Evolutionary conservation across 2,113 vertebrate species (phyloP).

Genomic region (Labeo rohita): DNA sequence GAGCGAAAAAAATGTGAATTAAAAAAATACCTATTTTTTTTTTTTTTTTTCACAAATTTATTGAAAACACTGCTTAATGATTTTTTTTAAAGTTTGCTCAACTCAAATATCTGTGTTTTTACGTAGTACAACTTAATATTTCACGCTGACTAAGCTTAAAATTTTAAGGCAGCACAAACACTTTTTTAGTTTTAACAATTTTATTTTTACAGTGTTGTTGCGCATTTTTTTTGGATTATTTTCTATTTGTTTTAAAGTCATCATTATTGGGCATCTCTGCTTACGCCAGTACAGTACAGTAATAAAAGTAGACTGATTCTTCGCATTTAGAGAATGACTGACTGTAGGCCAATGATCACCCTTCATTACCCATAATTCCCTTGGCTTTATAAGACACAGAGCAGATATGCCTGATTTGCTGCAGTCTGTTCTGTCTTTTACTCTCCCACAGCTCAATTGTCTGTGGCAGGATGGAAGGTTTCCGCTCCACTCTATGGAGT

Average conservation of each 20-base stretch:
- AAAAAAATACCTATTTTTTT: no score
- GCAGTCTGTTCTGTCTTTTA: conserved; percentile 24
- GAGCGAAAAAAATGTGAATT: neutral
- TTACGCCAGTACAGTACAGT: neutral
- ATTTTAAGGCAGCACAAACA: no score
- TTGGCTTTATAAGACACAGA: conserved; percentile 38
- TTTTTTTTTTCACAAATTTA: no score
- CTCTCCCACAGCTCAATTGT: conserved; percentile 63
- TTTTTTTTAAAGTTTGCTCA: no score
- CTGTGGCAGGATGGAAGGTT: conserved; percentile 46
- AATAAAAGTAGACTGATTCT: conserved; percentile 4
- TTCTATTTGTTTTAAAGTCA: no score
- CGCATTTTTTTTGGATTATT: no score
- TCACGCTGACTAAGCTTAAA: no score
- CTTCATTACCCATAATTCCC: conserved; percentile 35
- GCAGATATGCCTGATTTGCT: conserved; percentile 37
- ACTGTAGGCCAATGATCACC: conserved; percentile 38
- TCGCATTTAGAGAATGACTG: neutral
- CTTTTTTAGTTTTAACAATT: no score
- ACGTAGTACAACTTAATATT: no score
- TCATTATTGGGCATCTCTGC: no score
- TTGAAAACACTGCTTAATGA: neutral
- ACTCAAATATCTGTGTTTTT: no score
- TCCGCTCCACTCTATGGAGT: conserved; percentile 55
- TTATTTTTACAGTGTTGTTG: no score